Evolutionary conservation across 2,888 invertebrate genomes (phyloP).

Genomic region (Lymantria dispar): DNA sequence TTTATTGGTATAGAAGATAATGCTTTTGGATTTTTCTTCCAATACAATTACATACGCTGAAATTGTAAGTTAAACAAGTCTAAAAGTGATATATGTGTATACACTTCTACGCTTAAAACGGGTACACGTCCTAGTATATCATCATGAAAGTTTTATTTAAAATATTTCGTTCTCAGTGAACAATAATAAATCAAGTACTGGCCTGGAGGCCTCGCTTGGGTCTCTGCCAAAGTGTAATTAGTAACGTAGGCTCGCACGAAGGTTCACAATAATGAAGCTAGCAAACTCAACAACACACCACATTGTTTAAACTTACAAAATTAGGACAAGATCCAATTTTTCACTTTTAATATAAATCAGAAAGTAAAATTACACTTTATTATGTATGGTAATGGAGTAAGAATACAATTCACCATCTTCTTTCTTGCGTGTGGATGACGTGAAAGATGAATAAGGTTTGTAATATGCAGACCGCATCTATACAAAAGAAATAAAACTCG

Average conservation of each 20-base stretch:
- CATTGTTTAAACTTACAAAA: constrained; percentile 65
- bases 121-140: constrained; percentile 54
- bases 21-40: too few relatives aligned
- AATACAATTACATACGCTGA: too few relatives aligned
- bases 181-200: constrained; percentile 70
- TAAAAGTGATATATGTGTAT: constrained; percentile 10
- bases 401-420: too few relatives aligned
- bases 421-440: too few relatives aligned
- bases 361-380: background rate
- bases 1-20: too few relatives aligned
- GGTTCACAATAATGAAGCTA: constrained; percentile 62
- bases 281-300: constrained; percentile 47
- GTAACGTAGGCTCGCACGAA: constrained; percentile 58
- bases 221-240: constrained; percentile 74
- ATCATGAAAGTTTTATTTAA: constrained; percentile 58
- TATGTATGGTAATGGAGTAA: too few relatives aligned
- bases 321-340: constrained; percentile 45
- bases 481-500: too few relatives aligned
- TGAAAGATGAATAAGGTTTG: too few relatives aligned
- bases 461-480: too few relatives aligned
- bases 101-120: constrained; percentile 24
- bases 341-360: constrained; percentile 15
- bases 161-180: constrained; percentile 64
- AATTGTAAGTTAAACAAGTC: too few relatives aligned
- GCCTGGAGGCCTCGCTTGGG: constrained; percentile 60